phyloP scores from a whole-genome alignment of 2,113 vertebrate species.

The human (Homo sapiens) region DNA sequence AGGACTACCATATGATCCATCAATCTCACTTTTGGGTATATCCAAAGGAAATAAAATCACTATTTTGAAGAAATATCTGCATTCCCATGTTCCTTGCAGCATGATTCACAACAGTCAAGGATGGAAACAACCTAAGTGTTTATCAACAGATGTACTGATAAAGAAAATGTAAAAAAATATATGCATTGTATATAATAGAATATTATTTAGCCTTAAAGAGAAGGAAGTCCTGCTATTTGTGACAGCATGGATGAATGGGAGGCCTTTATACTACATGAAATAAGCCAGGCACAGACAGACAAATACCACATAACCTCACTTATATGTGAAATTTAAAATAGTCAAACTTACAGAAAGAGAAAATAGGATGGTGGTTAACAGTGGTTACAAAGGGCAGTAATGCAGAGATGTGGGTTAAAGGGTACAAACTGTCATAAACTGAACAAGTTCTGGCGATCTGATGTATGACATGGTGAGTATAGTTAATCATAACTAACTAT shows the following conservation, averaged over 20 bases:
- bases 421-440: not conserved
- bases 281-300: not conserved
- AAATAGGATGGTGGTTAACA: not conserved
- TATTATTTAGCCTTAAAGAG: not conserved
- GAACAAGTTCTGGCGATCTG: not conserved
- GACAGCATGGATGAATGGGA: not conserved
- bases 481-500: not conserved
- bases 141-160: not conserved
- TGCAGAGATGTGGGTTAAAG: fast-evolving
- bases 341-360: no score
- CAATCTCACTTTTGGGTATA: not conserved
- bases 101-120: not conserved
- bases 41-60: not conserved
- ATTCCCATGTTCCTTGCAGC: not conserved
- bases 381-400: not conserved
- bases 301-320: not conserved
- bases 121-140: not conserved
- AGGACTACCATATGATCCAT: not conserved
- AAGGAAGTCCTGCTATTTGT: not conserved
- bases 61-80: not conserved
- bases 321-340: not conserved
- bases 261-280: not conserved
- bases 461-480: not conserved
- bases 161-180: not conserved
- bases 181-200: not conserved